Evolutionary conservation across 2,797 vertebrate genomes (phyloP), one percentile per base, ranked within the genome.

Genomic region (Pseudochirops corinnae): DNA sequence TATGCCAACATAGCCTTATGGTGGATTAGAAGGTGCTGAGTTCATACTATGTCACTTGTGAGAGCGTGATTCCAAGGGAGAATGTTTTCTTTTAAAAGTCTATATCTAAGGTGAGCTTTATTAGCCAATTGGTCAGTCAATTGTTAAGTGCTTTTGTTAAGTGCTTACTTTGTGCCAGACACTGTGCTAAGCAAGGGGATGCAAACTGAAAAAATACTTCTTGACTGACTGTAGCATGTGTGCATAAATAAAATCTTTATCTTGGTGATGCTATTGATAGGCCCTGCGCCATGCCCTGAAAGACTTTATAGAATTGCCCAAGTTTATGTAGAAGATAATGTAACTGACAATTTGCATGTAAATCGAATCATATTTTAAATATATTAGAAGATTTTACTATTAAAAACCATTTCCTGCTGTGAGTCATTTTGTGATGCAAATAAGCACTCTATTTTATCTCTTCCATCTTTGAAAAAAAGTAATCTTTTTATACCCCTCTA

Each of bases 361-460:
- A 62, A 60, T 46, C 82, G 91, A 91, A 92, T 92, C 9, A 91
- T 93, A 91, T 92, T 52, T 95, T 93, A 90, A 91, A 60, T 52
- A 5, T 55, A 56, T 0, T 90, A 62, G 82, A 95, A 55, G 67
- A 67, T 92, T 96, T 55, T 91, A 55, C 4, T 91, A 33, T 92
- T 95, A 93, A 92, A 18, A 39, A 92, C 91, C 91, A 91, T 50
- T 94, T 56, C 24, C 57, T 5, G 21, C 60, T 60, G 4, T 56
- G 55, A 91, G 33, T 96, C 57, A n/a, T 95, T 50, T 93, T 60
- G 0, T 91, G 57, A 91, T 56, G 31, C 57, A 90, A 18, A 6
- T 52, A 94, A 90, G 62, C 94, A 26, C 26, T 26, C 4, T 95
- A 56, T 94, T 95, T 92, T 94, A 94, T 90, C 91, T 93, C 13